These are phyloP conservation scores for Acronicta psi DNA, from an alignment of 2,888 invertebrate genomes.

Conservation along the genomic window DNA sequence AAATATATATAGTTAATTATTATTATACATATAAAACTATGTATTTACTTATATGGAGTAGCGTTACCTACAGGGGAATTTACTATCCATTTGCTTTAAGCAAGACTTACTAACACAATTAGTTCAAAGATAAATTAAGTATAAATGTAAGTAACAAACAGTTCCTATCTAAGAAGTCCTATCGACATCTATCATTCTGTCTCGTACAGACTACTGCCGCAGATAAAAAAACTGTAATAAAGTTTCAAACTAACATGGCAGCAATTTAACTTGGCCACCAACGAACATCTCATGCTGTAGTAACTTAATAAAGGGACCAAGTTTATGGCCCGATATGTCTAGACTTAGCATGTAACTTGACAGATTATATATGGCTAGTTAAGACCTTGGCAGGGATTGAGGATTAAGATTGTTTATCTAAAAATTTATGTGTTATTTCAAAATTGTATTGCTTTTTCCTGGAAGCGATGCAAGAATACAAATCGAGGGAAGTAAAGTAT, in stretches of 20 bases:
- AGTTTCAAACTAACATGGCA: slow-evolving; percentile 42
- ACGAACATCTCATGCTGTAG: slow-evolving; percentile 40
- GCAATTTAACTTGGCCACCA: slow-evolving; percentile 55
- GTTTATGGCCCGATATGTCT: slow-evolving; percentile 42
- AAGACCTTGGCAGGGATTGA: slow-evolving; percentile 24
- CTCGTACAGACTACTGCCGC: slow-evolving; percentile 30
- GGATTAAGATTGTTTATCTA: slow-evolving; percentile 4
- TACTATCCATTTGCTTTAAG: no score
- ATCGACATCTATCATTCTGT: slow-evolving; percentile 46
- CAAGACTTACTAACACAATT: slow-evolving; percentile 21
- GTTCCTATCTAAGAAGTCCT: slow-evolving; percentile 19
- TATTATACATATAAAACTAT: no score
- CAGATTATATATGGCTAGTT: slow-evolving; percentile 31
- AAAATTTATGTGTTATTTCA: not conserved
- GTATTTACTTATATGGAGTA: no score
- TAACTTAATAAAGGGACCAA: slow-evolving; percentile 52
- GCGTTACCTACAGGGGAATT: no score
- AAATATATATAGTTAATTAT: no score
- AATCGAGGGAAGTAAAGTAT: slow-evolving; percentile 12
- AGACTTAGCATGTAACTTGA: slow-evolving; percentile 46
- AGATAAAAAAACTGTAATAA: slow-evolving; percentile 34
- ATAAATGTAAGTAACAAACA: slow-evolving; percentile 25
- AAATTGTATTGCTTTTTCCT: no score
- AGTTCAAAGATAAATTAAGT: slow-evolving; percentile 30
- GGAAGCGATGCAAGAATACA: not conserved